These are phyloP conservation scores for Synergus laeviventris DNA, from an alignment of 2,888 invertebrate species.

Conservation along the genomic window DNA sequence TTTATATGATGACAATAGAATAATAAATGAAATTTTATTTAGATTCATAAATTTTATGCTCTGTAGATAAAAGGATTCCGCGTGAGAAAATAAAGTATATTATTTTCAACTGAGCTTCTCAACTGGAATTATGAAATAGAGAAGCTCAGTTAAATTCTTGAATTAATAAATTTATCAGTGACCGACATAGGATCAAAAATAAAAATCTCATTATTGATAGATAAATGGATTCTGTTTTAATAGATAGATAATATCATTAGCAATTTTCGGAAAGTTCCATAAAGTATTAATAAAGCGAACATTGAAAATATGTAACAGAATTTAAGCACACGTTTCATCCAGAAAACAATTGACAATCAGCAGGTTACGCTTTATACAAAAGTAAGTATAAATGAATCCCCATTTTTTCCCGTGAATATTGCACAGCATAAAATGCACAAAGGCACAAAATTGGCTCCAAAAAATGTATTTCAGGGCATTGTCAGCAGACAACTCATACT, in stretches of 20 bases:
- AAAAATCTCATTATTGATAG: too few species aligned
- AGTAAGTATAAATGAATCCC: slow-evolving; percentile 10
- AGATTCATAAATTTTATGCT: neutral
- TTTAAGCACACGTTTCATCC: neutral
- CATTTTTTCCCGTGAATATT: slow-evolving; percentile 7
- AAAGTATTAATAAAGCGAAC: neutral
- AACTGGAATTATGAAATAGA: neutral
- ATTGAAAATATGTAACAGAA: neutral
- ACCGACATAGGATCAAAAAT: too few species aligned
- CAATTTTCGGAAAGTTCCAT: too few species aligned
- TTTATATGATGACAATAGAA: too few species aligned
- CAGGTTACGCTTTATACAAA: neutral
- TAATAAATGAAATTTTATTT: neutral
- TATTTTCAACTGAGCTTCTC: neutral
- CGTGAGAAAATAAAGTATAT: neutral
- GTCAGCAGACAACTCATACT: slow-evolving; percentile 15
- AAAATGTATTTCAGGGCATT: slow-evolving; percentile 26
- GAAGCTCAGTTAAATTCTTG: too few species aligned
- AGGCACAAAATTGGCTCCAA: slow-evolving; percentile 24
- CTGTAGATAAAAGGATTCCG: neutral
- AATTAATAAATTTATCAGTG: too few species aligned
- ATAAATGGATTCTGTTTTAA: too few species aligned
- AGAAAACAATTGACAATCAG: slow-evolving; percentile 24
- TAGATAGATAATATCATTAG: too few species aligned
- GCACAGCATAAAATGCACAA: slow-evolving; percentile 4